Base-by-base conservation (phyloP, 2,113 vertebrate species). In the Pomatostomus ruficeps region DNA sequence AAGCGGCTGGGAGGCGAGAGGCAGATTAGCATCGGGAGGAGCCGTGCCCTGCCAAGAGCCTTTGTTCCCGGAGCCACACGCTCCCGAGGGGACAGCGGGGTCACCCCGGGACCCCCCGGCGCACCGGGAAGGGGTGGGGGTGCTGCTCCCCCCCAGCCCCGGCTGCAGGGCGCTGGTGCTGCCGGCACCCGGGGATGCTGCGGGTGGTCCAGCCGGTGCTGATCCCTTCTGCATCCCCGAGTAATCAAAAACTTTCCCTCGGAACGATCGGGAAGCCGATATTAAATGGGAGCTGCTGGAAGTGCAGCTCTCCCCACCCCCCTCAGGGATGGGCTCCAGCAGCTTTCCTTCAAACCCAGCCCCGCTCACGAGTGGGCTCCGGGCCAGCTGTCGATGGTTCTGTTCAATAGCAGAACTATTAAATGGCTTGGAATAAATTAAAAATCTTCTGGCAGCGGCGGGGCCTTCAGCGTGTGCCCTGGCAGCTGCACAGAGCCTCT, bases 1-100 rank as follows among this genome's bases (percentile, higher is more conserved):
- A 96, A 97, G 94, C 52, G 17, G 43, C 46, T 67, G 95, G 88
- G 92, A 93, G 95, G 81, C 77, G 18, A 72, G 83, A 81, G 85
- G 79, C 88, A 79, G 96, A 97, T 97, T 91, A 95, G 62, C 67
- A 72, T 78, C 88, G 36, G 90, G 92, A 93, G 85, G 88, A 91
- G 92, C 86, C 57, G 78, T 7, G 19, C 76, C 79, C 63, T 62
- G 82, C 92, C 58, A 73, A 7, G 66, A 54, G 91, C 75, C 79
- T 94, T 95, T 97, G 92, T 96, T 95, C 92, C 58, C 3, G 42
- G 54, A 82, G 90, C 43, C 20, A 3, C 24, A 12, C 1, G 4
- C 14, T 10, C 35, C 58, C 0, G 1, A 14, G 55, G 68, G 74
- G 57, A 43, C 18, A 1, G 17, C 0, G 71, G 74, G 62, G 72